Conservation (phyloP, 1,140 invertebrate species). For the Drosophila nikananu region DNA sequence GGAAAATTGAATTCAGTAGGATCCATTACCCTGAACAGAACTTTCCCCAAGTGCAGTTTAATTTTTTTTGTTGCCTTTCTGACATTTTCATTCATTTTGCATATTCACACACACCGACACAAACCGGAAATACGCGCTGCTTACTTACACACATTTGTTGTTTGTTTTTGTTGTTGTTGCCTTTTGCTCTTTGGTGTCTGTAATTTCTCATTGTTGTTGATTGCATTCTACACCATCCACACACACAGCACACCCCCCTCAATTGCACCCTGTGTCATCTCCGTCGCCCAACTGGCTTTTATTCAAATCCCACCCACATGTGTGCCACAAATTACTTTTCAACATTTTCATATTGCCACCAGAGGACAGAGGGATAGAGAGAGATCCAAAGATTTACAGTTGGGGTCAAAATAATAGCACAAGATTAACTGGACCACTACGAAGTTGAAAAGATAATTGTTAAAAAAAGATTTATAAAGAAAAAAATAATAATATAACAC, state of each 20-base stretch:
- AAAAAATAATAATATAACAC: no score
- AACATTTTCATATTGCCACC: constrained; percentile 43
- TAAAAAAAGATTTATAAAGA: no score
- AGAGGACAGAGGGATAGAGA: constrained; percentile 7
- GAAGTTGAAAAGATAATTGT: background rate
- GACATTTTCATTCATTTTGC: constrained; percentile 70
- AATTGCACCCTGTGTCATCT: constrained; percentile 10
- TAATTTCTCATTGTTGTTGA: constrained; percentile 79
- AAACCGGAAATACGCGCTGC: constrained; percentile 77
- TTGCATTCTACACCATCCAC: constrained; percentile 62
- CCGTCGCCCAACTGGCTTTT: constrained; percentile 26
- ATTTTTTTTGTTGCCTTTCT: constrained; percentile 20
- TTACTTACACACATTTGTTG: constrained; percentile 46
- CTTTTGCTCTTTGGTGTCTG: constrained; percentile 47
- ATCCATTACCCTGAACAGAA: background rate
- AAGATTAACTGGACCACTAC: background rate
- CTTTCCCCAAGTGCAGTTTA: constrained; percentile 20
- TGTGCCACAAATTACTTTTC: constrained; percentile 75
- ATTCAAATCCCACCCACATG: constrained; percentile 69
- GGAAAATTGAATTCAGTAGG: no score
- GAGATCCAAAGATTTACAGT: background rate
- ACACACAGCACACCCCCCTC: background rate
- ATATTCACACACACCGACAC: constrained; percentile 35
- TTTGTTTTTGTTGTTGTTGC: constrained; percentile 30
- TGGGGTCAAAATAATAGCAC: background rate